A percentile compares a stretch with the other conserved stretches of the same genome.
phyloP scores from a whole-genome alignment of 2,113 vertebrate species.

The Nannobrachium achirus region DNA sequence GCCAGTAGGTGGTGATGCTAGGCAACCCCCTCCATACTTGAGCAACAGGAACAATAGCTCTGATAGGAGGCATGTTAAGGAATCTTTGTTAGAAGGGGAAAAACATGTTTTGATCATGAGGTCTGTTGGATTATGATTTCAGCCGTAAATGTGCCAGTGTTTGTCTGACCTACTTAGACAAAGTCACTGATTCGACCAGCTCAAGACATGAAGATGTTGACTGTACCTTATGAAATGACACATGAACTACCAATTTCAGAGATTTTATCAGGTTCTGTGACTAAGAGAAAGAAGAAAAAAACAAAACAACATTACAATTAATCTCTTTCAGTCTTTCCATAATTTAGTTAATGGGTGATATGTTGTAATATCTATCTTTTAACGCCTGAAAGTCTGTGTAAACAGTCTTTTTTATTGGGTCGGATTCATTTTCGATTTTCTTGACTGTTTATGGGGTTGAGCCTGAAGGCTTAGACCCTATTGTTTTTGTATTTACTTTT shows the following conservation, averaged over 20 bases:
- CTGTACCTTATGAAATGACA: background rate
- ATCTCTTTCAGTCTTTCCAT: no score
- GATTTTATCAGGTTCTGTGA: background rate
- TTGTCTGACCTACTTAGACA: constrained; percentile 8
- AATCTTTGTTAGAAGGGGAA: constrained; percentile 61
- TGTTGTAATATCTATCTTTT: background rate
- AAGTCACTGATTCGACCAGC: background rate
- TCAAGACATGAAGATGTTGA: background rate
- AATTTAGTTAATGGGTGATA: background rate
- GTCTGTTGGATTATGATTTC: background rate
- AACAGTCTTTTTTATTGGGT: background rate
- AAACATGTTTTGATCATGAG: constrained; percentile 71
- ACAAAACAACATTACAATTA: background rate
- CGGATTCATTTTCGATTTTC: background rate
- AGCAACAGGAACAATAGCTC: constrained; percentile 66
- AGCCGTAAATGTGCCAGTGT: constrained; percentile 23
- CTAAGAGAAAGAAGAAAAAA: background rate
- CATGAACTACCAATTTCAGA: background rate
- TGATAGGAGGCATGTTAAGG: constrained; percentile 60
- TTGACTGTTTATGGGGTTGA: background rate
- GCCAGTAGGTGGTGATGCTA: constrained; percentile 62
- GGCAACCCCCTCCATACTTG: constrained; percentile 18
- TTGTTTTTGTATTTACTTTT: no score
- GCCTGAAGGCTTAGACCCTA: no score
- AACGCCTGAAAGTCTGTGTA: background rate